Percentiles rank a stretch among this genome's conserved stretches.
Evolutionary conservation across 1,140 invertebrate genomes (phyloP).

Genomic region (Goniozus legneri): DNA sequence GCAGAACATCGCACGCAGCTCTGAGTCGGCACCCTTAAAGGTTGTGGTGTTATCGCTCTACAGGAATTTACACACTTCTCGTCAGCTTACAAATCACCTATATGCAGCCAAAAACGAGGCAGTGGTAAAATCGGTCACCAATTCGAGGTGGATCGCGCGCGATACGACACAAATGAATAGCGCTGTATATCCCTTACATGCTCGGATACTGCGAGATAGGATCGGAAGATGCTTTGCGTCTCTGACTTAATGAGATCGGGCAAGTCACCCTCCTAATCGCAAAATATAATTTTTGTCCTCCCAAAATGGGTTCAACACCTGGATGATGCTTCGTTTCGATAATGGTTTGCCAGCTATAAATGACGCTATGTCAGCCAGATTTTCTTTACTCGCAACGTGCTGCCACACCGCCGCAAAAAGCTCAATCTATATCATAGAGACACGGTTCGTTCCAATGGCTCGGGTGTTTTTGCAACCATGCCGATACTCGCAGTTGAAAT

Average conservation of each 20-base stretch:
- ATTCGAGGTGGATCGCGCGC: too few species aligned
- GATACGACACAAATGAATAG: too few species aligned
- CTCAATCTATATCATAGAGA: conserved; percentile 32
- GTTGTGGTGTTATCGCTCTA: too few species aligned
- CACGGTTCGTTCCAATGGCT: conserved; percentile 32
- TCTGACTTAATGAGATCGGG: not conserved
- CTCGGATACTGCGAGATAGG: not conserved
- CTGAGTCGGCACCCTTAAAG: too few species aligned
- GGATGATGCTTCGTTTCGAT: not conserved
- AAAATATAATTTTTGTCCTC: not conserved
- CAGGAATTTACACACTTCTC: too few species aligned
- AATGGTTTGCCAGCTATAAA: not conserved
- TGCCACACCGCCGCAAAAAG: conserved; percentile 1
- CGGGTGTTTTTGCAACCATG: conserved; percentile 28
- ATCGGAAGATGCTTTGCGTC: not conserved
- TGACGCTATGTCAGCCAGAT: conserved; percentile 8
- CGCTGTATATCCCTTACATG: too few species aligned
- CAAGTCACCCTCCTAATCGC: not conserved
- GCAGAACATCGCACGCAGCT: too few species aligned
- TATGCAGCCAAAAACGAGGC: too few species aligned
- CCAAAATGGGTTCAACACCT: not conserved
- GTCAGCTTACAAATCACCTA: too few species aligned
- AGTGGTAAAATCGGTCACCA: too few species aligned
- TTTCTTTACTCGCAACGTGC: not conserved
- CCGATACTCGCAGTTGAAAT: too few species aligned